Conservation (phyloP, 2,113 vertebrate genomes). For the Peromyscus leucopus region DNA sequence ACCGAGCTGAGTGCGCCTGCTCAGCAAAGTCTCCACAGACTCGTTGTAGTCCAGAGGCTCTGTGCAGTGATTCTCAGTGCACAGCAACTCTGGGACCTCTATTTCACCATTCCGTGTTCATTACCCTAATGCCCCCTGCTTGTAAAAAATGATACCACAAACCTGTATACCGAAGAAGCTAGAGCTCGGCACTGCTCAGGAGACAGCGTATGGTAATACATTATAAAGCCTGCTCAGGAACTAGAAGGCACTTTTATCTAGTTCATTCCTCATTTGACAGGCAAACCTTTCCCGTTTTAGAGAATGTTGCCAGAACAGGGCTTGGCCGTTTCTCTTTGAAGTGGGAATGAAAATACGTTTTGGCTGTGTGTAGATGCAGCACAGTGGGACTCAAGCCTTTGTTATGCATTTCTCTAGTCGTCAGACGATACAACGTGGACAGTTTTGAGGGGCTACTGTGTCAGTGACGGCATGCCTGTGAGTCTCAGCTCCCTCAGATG, state of each 20-base stretch:
- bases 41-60: constrained; percentile 39
- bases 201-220: neutral
- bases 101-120: constrained; percentile 66
- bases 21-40: constrained; percentile 58
- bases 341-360: constrained; percentile 18
- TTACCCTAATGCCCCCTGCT: constrained; percentile 61
- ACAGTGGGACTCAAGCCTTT: neutral
- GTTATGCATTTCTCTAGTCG: neutral
- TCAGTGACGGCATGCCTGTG: neutral
- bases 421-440: neutral
- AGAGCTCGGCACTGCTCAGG: neutral
- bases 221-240: constrained; percentile 27
- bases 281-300: constrained; percentile 33
- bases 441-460: neutral
- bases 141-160: constrained; percentile 66
- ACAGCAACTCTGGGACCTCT: constrained; percentile 37
- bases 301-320: constrained; percentile 42
- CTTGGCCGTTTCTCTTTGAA: constrained; percentile 36
- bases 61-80: constrained; percentile 58
- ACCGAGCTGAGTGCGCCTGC: neutral
- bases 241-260: constrained; percentile 41
- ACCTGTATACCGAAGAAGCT: constrained; percentile 14
- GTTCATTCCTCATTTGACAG: constrained; percentile 36
- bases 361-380: neutral
- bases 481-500: neutral